Conservation (phyloP, 2,797 vertebrate genomes). For the Ceyx erithaca region DNA sequence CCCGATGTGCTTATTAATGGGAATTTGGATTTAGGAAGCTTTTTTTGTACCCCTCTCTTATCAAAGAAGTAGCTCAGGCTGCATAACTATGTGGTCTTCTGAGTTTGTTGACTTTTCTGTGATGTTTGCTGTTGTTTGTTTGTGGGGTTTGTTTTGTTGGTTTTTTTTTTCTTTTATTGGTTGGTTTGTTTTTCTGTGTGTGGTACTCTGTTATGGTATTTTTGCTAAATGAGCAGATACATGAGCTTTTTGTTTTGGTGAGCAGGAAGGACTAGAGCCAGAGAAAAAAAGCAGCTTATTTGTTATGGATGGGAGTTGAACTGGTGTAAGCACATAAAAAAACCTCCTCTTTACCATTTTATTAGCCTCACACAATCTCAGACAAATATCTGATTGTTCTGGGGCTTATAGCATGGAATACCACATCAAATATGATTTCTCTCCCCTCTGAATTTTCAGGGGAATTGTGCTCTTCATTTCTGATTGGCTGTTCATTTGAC, state of each 20-base stretch:
- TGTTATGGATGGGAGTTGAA: neutral
- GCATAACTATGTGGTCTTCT: neutral
- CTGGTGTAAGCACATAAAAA: neutral
- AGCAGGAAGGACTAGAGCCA: neutral
- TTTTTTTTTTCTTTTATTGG: too few species aligned
- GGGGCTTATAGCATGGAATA: neutral
- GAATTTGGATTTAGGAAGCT: neutral
- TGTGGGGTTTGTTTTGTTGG: too few species aligned
- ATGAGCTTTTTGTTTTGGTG: neutral
- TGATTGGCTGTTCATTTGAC: neutral
- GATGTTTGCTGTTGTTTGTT: too few species aligned
- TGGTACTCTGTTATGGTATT: too few species aligned
- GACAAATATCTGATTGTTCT: neutral
- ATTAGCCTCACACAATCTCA: fast-evolving
- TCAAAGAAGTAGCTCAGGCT: neutral
- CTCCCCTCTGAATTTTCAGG: neutral
- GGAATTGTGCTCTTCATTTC: neutral
- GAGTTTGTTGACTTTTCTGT: neutral
- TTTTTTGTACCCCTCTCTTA: neutral
- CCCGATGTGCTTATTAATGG: neutral
- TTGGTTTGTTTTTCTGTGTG: too few species aligned
- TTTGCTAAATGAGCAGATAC: neutral
- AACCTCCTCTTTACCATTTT: neutral
- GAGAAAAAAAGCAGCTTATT: neutral
- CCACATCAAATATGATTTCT: neutral